phyloP scores from a whole-genome alignment of 2,113 vertebrate species.

The Embiotoca jacksoni region DNA sequence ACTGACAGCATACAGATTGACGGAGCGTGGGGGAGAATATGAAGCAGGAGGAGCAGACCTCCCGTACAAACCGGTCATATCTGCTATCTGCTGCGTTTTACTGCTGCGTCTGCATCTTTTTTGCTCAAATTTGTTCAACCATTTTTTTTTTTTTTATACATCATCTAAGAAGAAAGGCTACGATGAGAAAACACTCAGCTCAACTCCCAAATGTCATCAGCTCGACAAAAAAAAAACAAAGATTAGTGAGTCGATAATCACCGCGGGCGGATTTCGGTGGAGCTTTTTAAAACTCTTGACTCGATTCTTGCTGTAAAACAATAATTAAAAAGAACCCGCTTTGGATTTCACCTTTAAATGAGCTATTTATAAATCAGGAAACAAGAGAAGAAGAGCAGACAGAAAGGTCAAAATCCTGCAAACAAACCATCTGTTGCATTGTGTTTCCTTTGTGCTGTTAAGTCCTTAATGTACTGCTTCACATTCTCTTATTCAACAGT shows the following conservation, averaged over 20 bases:
- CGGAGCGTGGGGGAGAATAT: slow-evolving; percentile 27
- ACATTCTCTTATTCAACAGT: neutral
- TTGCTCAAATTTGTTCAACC: slow-evolving; percentile 5
- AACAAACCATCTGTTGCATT: slow-evolving; percentile 1
- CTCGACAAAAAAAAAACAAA: neutral
- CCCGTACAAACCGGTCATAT: slow-evolving; percentile 13
- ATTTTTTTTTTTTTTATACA: slow-evolving; percentile 2
- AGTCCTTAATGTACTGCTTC: neutral
- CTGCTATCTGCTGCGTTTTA: slow-evolving; percentile 8
- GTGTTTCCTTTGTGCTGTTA: neutral
- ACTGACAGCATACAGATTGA: slow-evolving; percentile 46
- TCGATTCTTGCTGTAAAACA: slow-evolving; percentile 16
- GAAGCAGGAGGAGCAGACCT: slow-evolving; percentile 24
- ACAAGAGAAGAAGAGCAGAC: neutral
- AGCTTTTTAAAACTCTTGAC: slow-evolving; percentile 7
- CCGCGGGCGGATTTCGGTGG: slow-evolving; percentile 10
- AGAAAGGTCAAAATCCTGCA: neutral
- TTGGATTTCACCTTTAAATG: neutral
- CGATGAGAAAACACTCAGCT: slow-evolving; percentile 1
- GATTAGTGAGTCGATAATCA: slow-evolving; percentile 23
- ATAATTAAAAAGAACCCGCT: neutral
- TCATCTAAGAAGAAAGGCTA: neutral
- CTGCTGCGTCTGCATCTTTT: neutral
- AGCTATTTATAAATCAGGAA: neutral
- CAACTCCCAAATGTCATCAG: slow-evolving; percentile 14